These are phyloP conservation scores for Dicyrtoma fusca DNA, from an alignment of 2,888 invertebrate species.

Conservation along the genomic window DNA sequence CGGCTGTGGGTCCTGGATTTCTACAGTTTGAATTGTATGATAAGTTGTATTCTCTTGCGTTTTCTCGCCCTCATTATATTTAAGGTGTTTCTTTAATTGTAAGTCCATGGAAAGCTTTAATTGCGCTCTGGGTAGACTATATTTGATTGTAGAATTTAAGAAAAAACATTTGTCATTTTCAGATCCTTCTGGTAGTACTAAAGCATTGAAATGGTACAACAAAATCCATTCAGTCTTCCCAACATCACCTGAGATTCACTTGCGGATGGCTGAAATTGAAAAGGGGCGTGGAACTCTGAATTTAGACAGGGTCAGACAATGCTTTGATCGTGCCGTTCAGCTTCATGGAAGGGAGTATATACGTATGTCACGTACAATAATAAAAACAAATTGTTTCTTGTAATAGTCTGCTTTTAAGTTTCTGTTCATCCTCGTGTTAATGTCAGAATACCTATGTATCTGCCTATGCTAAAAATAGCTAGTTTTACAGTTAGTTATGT, in stretches of 20 bases:
- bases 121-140: background rate
- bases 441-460: no score
- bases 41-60: background rate
- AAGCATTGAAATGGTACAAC: slow-evolving; percentile 29
- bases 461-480: no score
- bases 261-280: slow-evolving; percentile 32
- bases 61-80: background rate
- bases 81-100: no score
- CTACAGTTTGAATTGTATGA: slow-evolving; percentile 25
- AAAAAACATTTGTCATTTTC: background rate
- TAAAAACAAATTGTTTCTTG: slow-evolving; percentile 3
- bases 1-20: slow-evolving; percentile 27
- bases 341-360: slow-evolving; percentile 25
- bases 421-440: no score
- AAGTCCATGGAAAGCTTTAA: background rate
- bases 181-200: background rate
- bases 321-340: slow-evolving; percentile 25
- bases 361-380: slow-evolving; percentile 13
- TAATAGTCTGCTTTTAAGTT: no score
- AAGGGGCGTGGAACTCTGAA: background rate
- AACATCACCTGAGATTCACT: slow-evolving; percentile 23
- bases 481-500: no score
- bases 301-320: slow-evolving; percentile 4
- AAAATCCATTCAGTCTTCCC: slow-evolving; percentile 8
- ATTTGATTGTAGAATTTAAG: background rate